A percentile compares a stretch with the other conserved stretches of the same genome.
Evolutionary conservation across 2,797 vertebrate species (phyloP).

Genomic region (Poeciliopsis turneri): DNA sequence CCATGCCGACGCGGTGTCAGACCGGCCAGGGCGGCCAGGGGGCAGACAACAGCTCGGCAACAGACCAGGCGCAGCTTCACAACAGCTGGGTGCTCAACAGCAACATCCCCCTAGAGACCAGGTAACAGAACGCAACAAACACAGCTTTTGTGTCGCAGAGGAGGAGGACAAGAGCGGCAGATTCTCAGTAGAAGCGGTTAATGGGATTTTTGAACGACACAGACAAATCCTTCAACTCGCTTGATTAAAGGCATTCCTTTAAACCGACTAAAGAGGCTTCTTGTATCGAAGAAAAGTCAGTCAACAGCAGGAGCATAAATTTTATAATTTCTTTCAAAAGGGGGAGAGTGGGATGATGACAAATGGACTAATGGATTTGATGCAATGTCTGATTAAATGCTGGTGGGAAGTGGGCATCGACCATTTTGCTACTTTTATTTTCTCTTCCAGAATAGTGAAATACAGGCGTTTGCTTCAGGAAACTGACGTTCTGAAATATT

Average conservation of each 20-base stretch:
- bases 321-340: not conserved
- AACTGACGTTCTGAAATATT: not conserved
- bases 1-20: constrained; percentile 92
- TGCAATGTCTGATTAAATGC: not conserved
- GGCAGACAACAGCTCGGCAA: constrained; percentile 74
- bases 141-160: not conserved
- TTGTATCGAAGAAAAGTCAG: not conserved
- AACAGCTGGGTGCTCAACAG: constrained; percentile 98
- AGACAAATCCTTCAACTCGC: not conserved
- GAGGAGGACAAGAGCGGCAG: not conserved
- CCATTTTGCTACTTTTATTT: not conserved
- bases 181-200: not conserved
- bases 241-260: not conserved
- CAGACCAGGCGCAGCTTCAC: constrained; percentile 86
- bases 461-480: not conserved
- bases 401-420: not conserved
- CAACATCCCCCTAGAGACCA: constrained; percentile 96
- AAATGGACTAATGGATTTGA: not conserved
- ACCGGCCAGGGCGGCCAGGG: constrained; percentile 85
- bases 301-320: not conserved
- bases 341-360: not conserved
- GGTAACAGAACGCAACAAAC: constrained; percentile 73
- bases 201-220: not conserved
- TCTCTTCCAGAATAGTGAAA: not conserved
- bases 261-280: not conserved